Conservation (phyloP, 1,140 invertebrate species). For the Hylaeus anthracinus region DNA sequence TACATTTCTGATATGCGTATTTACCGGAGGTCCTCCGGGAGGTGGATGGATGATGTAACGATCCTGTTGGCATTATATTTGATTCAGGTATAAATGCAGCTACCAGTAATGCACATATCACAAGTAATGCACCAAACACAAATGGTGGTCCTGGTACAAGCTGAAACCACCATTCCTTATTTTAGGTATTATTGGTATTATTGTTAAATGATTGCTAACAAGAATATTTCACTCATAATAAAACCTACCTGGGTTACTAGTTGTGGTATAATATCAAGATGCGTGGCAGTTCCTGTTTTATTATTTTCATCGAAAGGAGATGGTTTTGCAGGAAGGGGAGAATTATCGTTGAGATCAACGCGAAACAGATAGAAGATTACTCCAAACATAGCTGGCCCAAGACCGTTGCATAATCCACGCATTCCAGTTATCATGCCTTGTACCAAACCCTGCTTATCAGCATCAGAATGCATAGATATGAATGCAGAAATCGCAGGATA, state of each 20-base stretch:
- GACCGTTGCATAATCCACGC: slow-evolving; percentile 93
- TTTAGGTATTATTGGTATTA: neutral
- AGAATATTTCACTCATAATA: neutral
- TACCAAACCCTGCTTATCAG: slow-evolving; percentile 98
- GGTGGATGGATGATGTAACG: slow-evolving; percentile 79
- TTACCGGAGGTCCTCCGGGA: slow-evolving; percentile 81
- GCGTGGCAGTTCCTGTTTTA: slow-evolving; percentile 77
- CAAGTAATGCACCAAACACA: slow-evolving; percentile 98
- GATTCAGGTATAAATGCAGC: slow-evolving; percentile 94
- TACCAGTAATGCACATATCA: slow-evolving; percentile 96
- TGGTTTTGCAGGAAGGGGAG: slow-evolving; percentile 75
- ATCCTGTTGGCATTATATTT: slow-evolving; percentile 78
- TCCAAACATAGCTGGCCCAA: slow-evolving; percentile 94
- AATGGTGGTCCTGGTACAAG: slow-evolving; percentile 99
- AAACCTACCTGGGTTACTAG: slow-evolving; percentile 64
- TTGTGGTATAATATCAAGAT: slow-evolving; percentile 82
- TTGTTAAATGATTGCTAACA: too few species aligned
- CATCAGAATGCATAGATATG: slow-evolving; percentile 97
- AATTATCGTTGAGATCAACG: slow-evolving; percentile 95
- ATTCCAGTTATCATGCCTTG: slow-evolving; percentile 99
- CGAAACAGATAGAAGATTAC: slow-evolving; percentile 99
- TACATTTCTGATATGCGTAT: slow-evolving; percentile 82
- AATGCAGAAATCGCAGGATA: slow-evolving; percentile 99
- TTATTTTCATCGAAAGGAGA: slow-evolving; percentile 77
- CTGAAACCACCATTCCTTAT: slow-evolving; percentile 75